Evolutionary conservation across 2,797 vertebrate genomes (phyloP).

Genomic region (Micrastur ruficollis): DNA sequence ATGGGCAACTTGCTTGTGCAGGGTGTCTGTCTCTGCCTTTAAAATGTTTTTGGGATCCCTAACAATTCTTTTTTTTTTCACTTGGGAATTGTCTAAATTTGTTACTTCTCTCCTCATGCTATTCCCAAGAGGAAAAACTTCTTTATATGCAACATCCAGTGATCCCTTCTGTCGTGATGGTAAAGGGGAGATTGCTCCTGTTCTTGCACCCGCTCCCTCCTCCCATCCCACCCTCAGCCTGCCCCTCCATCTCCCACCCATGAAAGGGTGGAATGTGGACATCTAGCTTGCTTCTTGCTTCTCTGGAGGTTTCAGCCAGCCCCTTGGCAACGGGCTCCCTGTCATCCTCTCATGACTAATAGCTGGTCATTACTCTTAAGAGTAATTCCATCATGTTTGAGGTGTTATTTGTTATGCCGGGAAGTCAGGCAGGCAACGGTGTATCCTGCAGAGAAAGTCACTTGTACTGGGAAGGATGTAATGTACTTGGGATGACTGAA

Average conservation of each 20-base stretch:
- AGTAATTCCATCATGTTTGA: background rate
- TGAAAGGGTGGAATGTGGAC: background rate
- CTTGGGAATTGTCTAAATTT: background rate
- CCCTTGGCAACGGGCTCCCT: accelerated
- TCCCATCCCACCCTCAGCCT: background rate
- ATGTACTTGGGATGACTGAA: background rate
- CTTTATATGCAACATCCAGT: background rate
- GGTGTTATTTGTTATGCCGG: background rate
- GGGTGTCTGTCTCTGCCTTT: background rate
- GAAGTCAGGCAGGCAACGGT: background rate
- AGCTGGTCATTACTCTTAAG: background rate
- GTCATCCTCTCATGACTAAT: background rate
- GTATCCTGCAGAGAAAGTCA: background rate
- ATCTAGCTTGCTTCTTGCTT: background rate
- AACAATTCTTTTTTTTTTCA: background rate
- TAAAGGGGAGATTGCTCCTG: background rate
- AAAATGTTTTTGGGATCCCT: background rate
- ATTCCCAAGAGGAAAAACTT: background rate
- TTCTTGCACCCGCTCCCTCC: background rate
- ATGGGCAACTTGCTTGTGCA: background rate
- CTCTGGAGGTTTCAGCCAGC: background rate
- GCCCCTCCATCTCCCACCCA: background rate
- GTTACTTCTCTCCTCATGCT: background rate
- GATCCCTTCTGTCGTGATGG: background rate
- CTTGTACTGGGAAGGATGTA: background rate